A percentile compares a stretch with the other conserved stretches of the same genome.
Conservation (phyloP, 2,888 invertebrate genomes). For the Schizotus pectinicornis region DNA sequence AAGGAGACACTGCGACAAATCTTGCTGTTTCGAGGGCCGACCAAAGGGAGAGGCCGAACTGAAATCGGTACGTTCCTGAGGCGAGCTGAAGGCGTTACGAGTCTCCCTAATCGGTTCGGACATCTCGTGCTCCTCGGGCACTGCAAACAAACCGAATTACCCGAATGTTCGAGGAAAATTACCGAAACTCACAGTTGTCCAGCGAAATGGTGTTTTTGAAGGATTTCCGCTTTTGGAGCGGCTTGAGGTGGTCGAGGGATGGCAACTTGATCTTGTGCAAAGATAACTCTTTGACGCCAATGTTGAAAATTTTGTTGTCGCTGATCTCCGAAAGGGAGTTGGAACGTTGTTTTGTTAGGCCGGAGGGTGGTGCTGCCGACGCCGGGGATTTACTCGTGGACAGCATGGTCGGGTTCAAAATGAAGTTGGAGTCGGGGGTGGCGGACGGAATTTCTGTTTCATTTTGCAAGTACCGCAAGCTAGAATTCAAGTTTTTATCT, state of each 20-base stretch:
- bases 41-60: constrained; percentile 49
- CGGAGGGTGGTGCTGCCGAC: constrained; percentile 51
- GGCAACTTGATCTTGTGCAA: constrained; percentile 62
- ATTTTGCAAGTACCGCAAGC: constrained; percentile 70
- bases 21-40: constrained; percentile 51
- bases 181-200: constrained; percentile 53
- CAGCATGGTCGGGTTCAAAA: constrained; percentile 36
- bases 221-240: constrained; percentile 58
- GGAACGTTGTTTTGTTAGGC: constrained; percentile 43
- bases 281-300: constrained; percentile 49
- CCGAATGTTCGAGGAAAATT: neutral
- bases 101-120: constrained; percentile 33
- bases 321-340: constrained; percentile 52
- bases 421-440: constrained; percentile 32
- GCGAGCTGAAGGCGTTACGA: constrained; percentile 57
- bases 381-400: constrained; percentile 42
- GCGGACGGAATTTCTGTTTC: constrained; percentile 52
- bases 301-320: constrained; percentile 55
- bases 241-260: constrained; percentile 60
- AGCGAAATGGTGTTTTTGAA: constrained; percentile 54
- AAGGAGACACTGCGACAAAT: constrained; percentile 53
- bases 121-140: constrained; percentile 60
- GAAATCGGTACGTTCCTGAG: constrained; percentile 56
- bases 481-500: constrained; percentile 48
- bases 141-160: constrained; percentile 45